These are phyloP conservation scores for Dendrolimus punctatus DNA, from an alignment of 1,140 invertebrate species.

Conservation along the genomic window DNA sequence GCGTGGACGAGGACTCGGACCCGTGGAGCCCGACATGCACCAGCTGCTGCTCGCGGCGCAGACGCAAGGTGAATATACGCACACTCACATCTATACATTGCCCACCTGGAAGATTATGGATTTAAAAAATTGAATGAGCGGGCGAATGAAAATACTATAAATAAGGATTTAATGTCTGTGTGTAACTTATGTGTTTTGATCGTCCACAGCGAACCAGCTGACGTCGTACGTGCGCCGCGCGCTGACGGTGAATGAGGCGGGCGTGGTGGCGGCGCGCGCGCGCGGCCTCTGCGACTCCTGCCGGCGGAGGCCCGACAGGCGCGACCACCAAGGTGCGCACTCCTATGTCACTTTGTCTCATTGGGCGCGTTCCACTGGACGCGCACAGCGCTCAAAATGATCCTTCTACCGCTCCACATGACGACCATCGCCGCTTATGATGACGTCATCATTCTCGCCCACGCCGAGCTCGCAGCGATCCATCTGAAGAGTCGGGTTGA, in stretches of 20 bases:
- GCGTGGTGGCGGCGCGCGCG: slow-evolving; percentile 29
- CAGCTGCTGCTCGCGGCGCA: slow-evolving; percentile 51
- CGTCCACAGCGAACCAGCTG: slow-evolving; percentile 34
- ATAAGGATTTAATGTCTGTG: neutral
- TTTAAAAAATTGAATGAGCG: too few species aligned
- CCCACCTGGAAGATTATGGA: too few species aligned
- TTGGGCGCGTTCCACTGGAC: too few species aligned
- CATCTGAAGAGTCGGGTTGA: too few species aligned
- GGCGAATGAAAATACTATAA: too few species aligned
- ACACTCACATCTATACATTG: neutral
- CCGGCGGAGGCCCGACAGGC: neutral
- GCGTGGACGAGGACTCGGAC: slow-evolving; percentile 12
- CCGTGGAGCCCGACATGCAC: slow-evolving; percentile 32
- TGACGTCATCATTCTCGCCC: too few species aligned
- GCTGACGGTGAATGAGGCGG: slow-evolving; percentile 29
- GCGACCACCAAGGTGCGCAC: neutral
- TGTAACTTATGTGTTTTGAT: slow-evolving; percentile 4
- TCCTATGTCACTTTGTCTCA: too few species aligned
- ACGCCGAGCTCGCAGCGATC: too few species aligned
- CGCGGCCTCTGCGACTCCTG: slow-evolving; percentile 36
- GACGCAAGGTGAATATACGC: slow-evolving; percentile 35
- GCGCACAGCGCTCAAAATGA: too few species aligned
- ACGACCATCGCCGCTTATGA: too few species aligned
- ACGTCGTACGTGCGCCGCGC: slow-evolving; percentile 30
- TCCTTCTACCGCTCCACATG: too few species aligned